Evolutionary conservation across 2,888 invertebrate species (phyloP).

Genomic region (Drosophila differens): DNA sequence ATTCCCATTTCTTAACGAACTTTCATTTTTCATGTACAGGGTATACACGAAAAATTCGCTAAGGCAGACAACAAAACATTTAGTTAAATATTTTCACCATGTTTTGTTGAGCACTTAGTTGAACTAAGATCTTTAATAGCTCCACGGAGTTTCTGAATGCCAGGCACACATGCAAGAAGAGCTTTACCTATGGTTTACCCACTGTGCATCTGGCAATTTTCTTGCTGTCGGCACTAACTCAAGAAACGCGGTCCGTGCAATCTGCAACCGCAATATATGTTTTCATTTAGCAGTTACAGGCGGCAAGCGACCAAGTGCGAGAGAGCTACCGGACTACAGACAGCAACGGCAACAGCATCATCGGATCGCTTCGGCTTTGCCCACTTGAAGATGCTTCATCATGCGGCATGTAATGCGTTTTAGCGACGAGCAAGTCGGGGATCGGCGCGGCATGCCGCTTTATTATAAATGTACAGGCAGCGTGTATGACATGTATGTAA

Average conservation of each 20-base stretch:
- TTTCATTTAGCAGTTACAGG: constrained; percentile 80
- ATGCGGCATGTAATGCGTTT: constrained; percentile 65
- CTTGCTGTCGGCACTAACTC: constrained; percentile 21
- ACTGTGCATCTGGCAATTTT: constrained; percentile 60
- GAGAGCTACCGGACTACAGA: constrained; percentile 58
- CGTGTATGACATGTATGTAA: constrained; percentile 77
- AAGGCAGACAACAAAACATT: neutral
- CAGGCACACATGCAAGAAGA: neutral
- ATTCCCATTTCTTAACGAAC: constrained; percentile 37
- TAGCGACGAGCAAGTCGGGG: constrained; percentile 22
- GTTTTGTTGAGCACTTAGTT: neutral
- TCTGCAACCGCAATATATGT: constrained; percentile 73
- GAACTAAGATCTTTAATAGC: neutral
- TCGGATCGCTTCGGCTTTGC: constrained; percentile 53
- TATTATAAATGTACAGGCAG: constrained; percentile 75
- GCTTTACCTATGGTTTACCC: constrained; percentile 5
- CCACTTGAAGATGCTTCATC: constrained; percentile 76
- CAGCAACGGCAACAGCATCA: constrained; percentile 28
- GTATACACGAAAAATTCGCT: neutral
- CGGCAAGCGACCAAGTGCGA: constrained; percentile 45
- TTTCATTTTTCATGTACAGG: constrained; percentile 8
- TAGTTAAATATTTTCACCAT: neutral
- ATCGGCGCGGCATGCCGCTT: constrained; percentile 62
- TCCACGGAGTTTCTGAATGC: neutral
- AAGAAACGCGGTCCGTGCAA: constrained; percentile 30